Conservation (phyloP, 1,140 invertebrate species). For the Drosophila arawakana region DNA sequence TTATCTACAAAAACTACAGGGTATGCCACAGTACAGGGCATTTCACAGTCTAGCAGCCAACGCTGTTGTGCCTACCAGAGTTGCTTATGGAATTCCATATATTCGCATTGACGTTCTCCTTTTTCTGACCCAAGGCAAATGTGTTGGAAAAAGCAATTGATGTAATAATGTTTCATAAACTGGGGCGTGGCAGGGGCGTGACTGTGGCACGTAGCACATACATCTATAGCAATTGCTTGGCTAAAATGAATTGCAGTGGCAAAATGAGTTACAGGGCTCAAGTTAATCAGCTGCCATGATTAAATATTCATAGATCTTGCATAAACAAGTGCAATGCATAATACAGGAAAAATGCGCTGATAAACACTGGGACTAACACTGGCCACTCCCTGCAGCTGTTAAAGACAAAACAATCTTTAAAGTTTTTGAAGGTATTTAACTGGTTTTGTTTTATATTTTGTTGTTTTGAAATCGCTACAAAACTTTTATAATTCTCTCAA, state of each 20-base stretch:
- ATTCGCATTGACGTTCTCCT: conserved; percentile 50
- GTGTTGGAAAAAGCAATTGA: conserved; percentile 65
- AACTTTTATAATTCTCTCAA: conserved; percentile 73
- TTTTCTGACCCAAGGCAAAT: conserved; percentile 48
- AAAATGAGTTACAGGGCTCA: conserved; percentile 3
- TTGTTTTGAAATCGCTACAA: conserved; percentile 48
- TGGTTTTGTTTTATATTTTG: conserved; percentile 53
- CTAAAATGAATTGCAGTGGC: conserved; percentile 44
- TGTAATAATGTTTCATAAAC: conserved; percentile 52
- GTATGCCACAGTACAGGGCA: background rate
- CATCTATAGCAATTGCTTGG: conserved; percentile 22
- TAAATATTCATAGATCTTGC: conserved; percentile 18
- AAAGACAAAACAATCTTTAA: background rate
- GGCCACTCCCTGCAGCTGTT: background rate
- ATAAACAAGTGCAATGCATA: background rate
- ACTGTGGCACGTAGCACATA: conserved; percentile 9
- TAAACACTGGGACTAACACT: background rate
- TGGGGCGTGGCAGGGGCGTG: conserved; percentile 21
- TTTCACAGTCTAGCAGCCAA: background rate
- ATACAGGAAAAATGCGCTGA: background rate
- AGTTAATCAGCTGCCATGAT: conserved; percentile 16
- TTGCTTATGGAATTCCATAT: conserved; percentile 50
- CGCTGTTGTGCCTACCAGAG: conserved; percentile 29
- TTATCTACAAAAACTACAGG: no score
- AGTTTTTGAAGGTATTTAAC: conserved; percentile 7